A percentile compares a stretch with the other conserved stretches of the same genome.
phyloP scores from a whole-genome alignment of 2,113 vertebrate genomes.

The Eonycteris spelaea region DNA sequence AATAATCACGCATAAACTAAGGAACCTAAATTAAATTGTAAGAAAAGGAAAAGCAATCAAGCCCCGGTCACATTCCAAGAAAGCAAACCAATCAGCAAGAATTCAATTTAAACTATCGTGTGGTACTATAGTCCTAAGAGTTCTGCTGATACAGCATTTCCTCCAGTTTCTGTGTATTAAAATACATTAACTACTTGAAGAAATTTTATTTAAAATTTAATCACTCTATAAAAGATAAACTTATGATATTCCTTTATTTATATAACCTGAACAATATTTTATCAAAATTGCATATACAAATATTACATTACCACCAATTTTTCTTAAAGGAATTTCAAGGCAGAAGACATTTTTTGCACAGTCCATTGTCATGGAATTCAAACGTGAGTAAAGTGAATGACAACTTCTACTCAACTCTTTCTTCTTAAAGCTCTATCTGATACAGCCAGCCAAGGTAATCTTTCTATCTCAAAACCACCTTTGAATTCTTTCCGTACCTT shows the following conservation, averaged over 20 bases:
- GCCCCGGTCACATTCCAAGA: neutral
- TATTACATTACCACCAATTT: neutral
- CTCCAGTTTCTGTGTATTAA: neutral
- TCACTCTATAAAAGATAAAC: neutral
- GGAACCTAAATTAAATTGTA: neutral
- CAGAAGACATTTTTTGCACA: neutral
- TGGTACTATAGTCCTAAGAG: neutral
- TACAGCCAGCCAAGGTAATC: neutral
- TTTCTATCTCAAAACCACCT: neutral
- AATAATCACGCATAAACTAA: neutral
- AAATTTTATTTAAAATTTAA: neutral
- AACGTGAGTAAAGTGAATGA: neutral
- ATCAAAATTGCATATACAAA: neutral
- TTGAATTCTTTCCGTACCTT: neutral
- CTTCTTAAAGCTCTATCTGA: neutral
- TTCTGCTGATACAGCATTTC: neutral
- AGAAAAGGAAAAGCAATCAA: conserved; percentile 5
- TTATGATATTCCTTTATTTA: neutral
- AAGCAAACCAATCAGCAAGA: neutral
- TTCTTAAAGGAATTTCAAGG: conserved; percentile 11
- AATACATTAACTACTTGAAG: neutral
- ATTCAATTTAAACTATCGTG: neutral
- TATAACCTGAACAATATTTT: neutral
- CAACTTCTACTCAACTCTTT: neutral
- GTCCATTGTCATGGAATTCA: neutral